Base-by-base conservation (phyloP, 1,140 invertebrate genomes). In the Reticulitermes speratus region DNA sequence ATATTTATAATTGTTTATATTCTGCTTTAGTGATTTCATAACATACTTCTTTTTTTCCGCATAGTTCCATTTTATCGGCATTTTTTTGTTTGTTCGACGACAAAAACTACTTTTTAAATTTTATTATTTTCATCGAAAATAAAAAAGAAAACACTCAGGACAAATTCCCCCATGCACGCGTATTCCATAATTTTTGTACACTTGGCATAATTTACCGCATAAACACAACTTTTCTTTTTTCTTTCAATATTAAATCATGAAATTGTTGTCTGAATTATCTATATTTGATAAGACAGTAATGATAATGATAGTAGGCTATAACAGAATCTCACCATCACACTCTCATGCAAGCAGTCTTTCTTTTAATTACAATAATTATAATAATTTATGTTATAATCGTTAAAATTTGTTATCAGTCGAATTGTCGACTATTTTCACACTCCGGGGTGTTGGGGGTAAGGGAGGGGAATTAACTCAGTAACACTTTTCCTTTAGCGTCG, bases 341-440 rank as follows among this genome's bases (percentile, higher is more conserved):
- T 75, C n/a, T 30, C 65, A 11, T 16, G n/a, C 65, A 75, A 75
- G n/a, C 65, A 75, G 65, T 30, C 65, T 75, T 65, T 55, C n/a
- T 25, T 75, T 75, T 75, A 75, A 75, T 75, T 75, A 75, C n/a
- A 75, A 75, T 75, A 75, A 75, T 75, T 75, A 75, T 75, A 25
- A n/a, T n/a, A n/a, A 75, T 30, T 30, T 30, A 65, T 65, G 59
- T 65, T 23, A 25, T 65, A 16, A 65, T 65, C 59, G 14, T n/a
- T 75, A 30, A 69, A 75, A 30, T 30, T 75, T 8, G 14, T 8
- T 75, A 55, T 21, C 52, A 75, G 25, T 30, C n/a, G 65, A 75
- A 75, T 75, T 30, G 14, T 75, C 65, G 65, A 75, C 65, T 75
- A 75, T 14, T 75, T 30, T 75, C 65, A 75, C 14, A 75, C 52